Evolutionary conservation across 1,140 invertebrate genomes (phyloP).

Genomic region (Riptortus pedestris): DNA sequence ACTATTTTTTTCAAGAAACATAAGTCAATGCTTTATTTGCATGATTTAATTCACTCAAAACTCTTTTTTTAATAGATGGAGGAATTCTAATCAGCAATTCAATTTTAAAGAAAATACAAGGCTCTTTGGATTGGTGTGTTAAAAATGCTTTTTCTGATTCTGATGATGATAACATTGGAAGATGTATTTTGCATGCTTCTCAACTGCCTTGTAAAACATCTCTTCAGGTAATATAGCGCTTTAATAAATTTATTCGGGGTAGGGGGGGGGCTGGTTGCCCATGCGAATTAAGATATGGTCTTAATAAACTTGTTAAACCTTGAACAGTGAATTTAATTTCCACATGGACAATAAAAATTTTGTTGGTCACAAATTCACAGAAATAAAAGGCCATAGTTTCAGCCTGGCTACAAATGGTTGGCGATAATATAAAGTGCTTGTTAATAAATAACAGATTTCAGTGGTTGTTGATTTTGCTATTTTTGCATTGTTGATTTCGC

Average conservation of each 20-base stretch:
- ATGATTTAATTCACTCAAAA: not conserved
- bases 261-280: not conserved
- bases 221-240: slow-evolving; percentile 28
- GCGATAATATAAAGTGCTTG: too few relatives aligned
- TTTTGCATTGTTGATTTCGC: too few relatives aligned
- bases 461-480: too few relatives aligned
- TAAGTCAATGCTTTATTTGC: too few relatives aligned
- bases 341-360: not conserved
- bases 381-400: too few relatives aligned
- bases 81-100: slow-evolving; percentile 68
- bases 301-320: not conserved
- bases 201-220: slow-evolving; percentile 47
- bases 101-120: slow-evolving; percentile 57
- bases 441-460: too few relatives aligned
- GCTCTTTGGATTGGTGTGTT: slow-evolving; percentile 73
- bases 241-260: not conserved
- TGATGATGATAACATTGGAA: slow-evolving; percentile 70
- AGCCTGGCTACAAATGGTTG: too few relatives aligned
- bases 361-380: too few relatives aligned
- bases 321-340: not conserved
- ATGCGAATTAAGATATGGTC: not conserved
- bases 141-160: slow-evolving; percentile 65
- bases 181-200: slow-evolving; percentile 62
- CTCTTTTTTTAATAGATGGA: slow-evolving; percentile 42
- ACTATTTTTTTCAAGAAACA: too few relatives aligned